Evolutionary conservation across 2,113 vertebrate genomes (phyloP), one percentile per base, ranked within the genome.

Genomic region (Craseonycteris thonglongyai): DNA sequence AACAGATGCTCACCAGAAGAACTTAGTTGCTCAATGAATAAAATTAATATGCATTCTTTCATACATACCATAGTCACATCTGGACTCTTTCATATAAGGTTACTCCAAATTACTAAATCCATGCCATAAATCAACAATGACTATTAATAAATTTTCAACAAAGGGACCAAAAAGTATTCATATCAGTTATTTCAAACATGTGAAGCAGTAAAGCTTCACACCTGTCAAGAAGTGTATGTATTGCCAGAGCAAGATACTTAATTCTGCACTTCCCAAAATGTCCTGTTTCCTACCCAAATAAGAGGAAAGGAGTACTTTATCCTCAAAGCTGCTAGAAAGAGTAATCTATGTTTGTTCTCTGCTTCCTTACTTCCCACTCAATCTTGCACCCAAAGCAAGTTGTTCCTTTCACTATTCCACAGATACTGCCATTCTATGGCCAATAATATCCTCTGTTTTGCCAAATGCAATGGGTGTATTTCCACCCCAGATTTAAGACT

Each of bases 61-160:
- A 79, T 85, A 90, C 15, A 90, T n/a, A 68, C 7, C 83, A 7
- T 12, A 89, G 59, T 81, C 35, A 87, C 54, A 91, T 86, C 88
- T 96, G 68, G 58, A 90, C 49, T 68, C 35, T 84, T 59, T 75
- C 47, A 80, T 61, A 42, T 16, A 89, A 86, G 58, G 45, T 88
- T 81, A 82, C 30, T 92, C 54, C 30, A 94, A 91, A 81, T 96
- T 79, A 91, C 65, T 95, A 84, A 89, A 86, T 88, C 58, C 75
- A 76, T 95, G 66, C 88, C 71, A 74, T 79, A 91, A 94, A 96
- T 93, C 84, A 84, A 87, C 75, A 89, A 84, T 56, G 42, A 95
- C 33, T 74, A 87, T 30, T 58, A 56, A 85, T 79, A 38, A 79
- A 87, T 76, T 95, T 96, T 83, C 59, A 94, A 59, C 65, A 63